Conservation (phyloP, 2,888 invertebrate species). For the Brachylomia viminalis region DNA sequence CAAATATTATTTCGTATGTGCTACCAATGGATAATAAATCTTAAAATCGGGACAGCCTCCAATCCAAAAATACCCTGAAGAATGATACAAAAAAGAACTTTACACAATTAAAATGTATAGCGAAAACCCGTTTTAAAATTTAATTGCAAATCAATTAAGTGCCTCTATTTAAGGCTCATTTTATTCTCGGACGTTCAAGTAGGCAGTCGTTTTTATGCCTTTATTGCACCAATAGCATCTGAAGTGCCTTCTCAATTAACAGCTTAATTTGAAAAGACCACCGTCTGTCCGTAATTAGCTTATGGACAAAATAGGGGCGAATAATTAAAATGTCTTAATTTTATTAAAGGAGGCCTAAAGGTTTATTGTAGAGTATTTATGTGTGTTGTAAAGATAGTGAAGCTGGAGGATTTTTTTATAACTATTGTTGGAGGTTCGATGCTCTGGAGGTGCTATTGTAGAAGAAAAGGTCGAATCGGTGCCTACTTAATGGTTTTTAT, state of each 20-base stretch:
- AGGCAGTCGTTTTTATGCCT: constrained; percentile 85
- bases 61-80: constrained; percentile 31
- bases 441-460: constrained; percentile 29
- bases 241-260: constrained; percentile 84
- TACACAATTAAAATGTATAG: constrained; percentile 64
- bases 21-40: constrained; percentile 1
- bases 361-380: constrained; percentile 82
- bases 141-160: constrained; percentile 81
- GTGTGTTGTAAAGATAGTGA: constrained; percentile 79
- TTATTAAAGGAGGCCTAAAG: constrained; percentile 81
- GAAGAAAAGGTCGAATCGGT: constrained; percentile 21
- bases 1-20: not conserved
- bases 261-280: constrained; percentile 90
- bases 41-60: not conserved
- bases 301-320: constrained; percentile 88
- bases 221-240: constrained; percentile 84
- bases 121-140: constrained; percentile 68
- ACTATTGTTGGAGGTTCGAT: constrained; percentile 37
- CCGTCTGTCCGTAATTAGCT: constrained; percentile 76
- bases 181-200: constrained; percentile 82
- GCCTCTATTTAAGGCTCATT: constrained; percentile 75
- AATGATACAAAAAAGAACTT: constrained; percentile 36
- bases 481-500: constrained; percentile 17
- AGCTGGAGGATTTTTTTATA: constrained; percentile 39
- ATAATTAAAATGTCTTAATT: constrained; percentile 90